phyloP scores from a whole-genome alignment of 2,113 vertebrate species.

The Takifugu bimaculatus region DNA sequence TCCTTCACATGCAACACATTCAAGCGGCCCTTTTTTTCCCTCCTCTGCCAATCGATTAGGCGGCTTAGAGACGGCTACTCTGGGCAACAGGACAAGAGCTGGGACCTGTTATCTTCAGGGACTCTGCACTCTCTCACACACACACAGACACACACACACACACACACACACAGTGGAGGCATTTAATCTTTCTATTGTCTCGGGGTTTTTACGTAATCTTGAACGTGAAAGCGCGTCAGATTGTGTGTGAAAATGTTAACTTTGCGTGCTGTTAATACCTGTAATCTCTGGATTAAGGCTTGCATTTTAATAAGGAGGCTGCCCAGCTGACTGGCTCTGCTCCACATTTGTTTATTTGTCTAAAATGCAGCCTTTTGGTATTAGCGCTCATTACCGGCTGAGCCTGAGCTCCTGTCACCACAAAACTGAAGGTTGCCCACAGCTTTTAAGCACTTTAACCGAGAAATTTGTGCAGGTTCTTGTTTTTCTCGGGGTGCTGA shows the following conservation, averaged over 20 bases:
- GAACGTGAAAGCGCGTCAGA: not conserved
- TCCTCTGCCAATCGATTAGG: conserved; percentile 74
- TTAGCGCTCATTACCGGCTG: conserved; percentile 1
- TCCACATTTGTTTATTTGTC: not conserved
- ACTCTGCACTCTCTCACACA: conserved; percentile 9
- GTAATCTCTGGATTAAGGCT: conserved; percentile 24
- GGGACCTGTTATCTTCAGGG: conserved; percentile 62
- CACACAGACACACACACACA: conserved; percentile 19
- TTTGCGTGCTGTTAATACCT: conserved; percentile 17
- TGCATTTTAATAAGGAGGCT: conserved; percentile 9
- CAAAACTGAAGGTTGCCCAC: conserved; percentile 7
- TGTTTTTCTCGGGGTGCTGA: conserved; percentile 2
- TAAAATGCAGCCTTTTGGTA: not conserved
- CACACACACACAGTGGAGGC: conserved; percentile 7
- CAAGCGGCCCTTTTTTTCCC: conserved; percentile 69
- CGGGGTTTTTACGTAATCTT: not conserved
- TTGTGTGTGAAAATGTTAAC: conserved; percentile 8
- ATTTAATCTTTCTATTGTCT: conserved; percentile 10
- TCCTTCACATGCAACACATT: conserved; percentile 80
- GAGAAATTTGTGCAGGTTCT: conserved; percentile 5
- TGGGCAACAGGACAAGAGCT: conserved; percentile 56
- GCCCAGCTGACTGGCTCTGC: not conserved
- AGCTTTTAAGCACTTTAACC: conserved; percentile 8
- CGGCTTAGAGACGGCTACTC: conserved; percentile 69
- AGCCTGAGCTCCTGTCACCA: not conserved